phyloP scores from a whole-genome alignment of 2,797 vertebrate species.

The Hyperoplus immaculatus region DNA sequence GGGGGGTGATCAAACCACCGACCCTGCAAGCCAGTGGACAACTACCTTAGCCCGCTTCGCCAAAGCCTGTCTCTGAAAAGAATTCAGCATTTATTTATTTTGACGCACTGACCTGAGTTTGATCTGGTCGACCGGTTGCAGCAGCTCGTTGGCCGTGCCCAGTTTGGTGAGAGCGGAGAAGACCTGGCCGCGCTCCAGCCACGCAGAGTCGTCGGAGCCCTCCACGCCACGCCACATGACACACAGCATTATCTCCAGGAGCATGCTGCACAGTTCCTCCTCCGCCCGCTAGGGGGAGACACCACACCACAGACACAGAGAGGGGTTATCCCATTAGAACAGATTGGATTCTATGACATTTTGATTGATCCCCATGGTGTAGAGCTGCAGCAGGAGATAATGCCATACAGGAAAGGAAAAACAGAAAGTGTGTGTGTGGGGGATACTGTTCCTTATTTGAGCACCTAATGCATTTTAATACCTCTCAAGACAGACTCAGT shows the following conservation, averaged over 20 bases:
- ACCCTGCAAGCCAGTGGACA: no score
- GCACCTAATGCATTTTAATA: background rate
- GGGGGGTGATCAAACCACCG: no score
- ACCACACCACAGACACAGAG: constrained; percentile 27
- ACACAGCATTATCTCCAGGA: constrained; percentile 90
- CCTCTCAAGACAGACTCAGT: background rate
- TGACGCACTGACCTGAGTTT: constrained; percentile 88
- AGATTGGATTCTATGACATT: background rate
- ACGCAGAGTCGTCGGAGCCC: constrained; percentile 91
- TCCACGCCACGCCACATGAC: constrained; percentile 97
- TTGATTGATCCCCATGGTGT: constrained; percentile 2
- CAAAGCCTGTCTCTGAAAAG: background rate
- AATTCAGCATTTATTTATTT: background rate
- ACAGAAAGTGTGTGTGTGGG: background rate
- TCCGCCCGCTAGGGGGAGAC: constrained; percentile 86
- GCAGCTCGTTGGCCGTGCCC: constrained; percentile 91
- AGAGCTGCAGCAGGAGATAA: background rate
- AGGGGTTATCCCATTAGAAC: background rate
- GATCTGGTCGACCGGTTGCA: constrained; percentile 93
- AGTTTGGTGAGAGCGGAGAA: constrained; percentile 95
- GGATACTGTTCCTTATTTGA: background rate
- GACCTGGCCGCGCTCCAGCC: constrained; percentile 95
- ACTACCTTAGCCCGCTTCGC: no score
- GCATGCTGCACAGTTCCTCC: constrained; percentile 91
- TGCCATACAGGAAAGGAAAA: background rate